Evolutionary conservation across 1,140 invertebrate species (phyloP).

Genomic region (Drosophila burlai): DNA sequence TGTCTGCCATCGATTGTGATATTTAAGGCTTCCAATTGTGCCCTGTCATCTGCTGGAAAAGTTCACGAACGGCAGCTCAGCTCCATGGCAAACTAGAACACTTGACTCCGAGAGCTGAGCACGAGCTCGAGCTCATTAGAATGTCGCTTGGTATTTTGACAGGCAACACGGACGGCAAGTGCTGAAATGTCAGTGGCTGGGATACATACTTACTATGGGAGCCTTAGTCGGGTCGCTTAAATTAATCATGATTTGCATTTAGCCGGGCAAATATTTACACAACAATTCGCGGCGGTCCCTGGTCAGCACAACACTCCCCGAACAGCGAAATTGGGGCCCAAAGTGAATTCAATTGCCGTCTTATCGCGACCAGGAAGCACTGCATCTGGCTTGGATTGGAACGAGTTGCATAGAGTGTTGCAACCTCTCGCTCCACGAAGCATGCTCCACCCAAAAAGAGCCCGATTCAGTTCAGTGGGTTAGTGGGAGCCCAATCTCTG

Average conservation of each 20-base stretch:
- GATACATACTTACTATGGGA: not conserved
- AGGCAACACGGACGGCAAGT: conserved; percentile 48
- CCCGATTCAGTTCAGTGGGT: conserved; percentile 71
- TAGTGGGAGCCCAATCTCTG: conserved; percentile 48
- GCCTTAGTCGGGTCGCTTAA: conserved; percentile 18
- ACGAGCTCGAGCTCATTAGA: conserved; percentile 72
- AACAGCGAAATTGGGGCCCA: conserved; percentile 15
- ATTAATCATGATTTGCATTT: conserved; percentile 63
- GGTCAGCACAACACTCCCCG: conserved; percentile 58
- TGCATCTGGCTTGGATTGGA: conserved; percentile 47
- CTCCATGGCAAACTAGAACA: conserved; percentile 53
- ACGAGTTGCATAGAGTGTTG: conserved; percentile 50
- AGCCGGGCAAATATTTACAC: conserved; percentile 60
- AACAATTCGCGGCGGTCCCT: conserved; percentile 48
- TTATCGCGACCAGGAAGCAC: conserved; percentile 75
- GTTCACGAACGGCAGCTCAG: conserved; percentile 66
- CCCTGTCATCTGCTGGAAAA: conserved; percentile 55
- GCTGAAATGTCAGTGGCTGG: conserved; percentile 49
- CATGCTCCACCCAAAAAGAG: conserved; percentile 14
- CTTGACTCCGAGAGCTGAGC: conserved; percentile 32
- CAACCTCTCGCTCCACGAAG: conserved; percentile 27
- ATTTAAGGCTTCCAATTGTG: conserved; percentile 61
- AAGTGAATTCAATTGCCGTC: conserved; percentile 55
- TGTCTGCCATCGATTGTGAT: conserved; percentile 57
- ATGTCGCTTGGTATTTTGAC: conserved; percentile 68